phyloP scores from a whole-genome alignment of 1,140 invertebrate genomes.

The Elymnias hypermnestra region DNA sequence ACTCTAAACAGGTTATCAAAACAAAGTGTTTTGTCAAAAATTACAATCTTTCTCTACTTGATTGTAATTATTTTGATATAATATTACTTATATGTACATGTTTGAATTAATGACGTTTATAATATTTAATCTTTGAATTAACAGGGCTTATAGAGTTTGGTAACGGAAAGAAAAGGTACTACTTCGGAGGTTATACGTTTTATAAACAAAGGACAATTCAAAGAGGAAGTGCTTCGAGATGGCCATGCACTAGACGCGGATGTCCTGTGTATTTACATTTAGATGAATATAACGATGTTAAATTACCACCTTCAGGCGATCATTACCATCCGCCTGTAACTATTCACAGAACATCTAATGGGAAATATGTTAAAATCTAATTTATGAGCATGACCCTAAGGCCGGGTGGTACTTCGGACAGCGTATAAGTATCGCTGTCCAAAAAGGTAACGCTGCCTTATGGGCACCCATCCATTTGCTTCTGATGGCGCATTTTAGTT shows the following conservation, averaged over 20 bases:
- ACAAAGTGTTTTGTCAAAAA: no score
- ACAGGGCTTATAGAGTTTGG: constrained; percentile 16
- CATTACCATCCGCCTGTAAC: constrained; percentile 5
- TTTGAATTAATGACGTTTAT: background rate
- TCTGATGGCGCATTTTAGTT: no score
- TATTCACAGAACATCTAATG: constrained; percentile 2
- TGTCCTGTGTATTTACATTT: constrained; percentile 17
- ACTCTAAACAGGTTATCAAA: no score
- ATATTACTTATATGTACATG: no score
- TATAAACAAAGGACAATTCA: constrained; percentile 12
- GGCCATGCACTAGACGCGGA: constrained; percentile 12
- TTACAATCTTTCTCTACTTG: no score
- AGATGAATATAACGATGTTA: constrained; percentile 1
- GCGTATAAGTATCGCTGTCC: no score
- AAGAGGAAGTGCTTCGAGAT: constrained; percentile 3
- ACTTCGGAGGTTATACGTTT: constrained; percentile 19
- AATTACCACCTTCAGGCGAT: background rate
- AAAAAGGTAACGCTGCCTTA: no score
- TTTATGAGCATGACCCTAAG: no score
- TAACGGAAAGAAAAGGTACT: constrained; percentile 11
- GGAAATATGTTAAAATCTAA: constrained; percentile 9
- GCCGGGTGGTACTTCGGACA: background rate
- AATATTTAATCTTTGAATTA: background rate
- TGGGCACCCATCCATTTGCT: no score
- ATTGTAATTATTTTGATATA: no score